These are phyloP conservation scores for Ceuthmochares aereus DNA, from an alignment of 2,113 vertebrate species.

Conservation along the genomic window DNA sequence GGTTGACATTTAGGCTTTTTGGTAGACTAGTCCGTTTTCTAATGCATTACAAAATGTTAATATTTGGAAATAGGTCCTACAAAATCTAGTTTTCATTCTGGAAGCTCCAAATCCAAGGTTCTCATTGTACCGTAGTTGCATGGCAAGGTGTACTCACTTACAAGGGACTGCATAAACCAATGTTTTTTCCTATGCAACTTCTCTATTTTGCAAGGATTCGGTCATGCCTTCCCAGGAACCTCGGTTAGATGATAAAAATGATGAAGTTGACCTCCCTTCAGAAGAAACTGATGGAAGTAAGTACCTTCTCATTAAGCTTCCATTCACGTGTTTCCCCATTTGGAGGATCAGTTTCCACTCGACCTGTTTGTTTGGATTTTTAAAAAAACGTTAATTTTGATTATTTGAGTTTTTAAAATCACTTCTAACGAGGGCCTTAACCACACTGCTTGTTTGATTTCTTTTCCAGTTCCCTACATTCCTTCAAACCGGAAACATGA, in stretches of 20 bases:
- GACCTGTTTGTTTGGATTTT: background rate
- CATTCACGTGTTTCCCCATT: background rate
- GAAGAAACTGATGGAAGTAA: slow-evolving; percentile 90
- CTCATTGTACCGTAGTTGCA: rapidly evolving
- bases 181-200: background rate
- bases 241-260: slow-evolving; percentile 85
- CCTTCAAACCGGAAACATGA: slow-evolving; percentile 88
- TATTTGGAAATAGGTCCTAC: background rate
- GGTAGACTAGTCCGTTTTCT: background rate
- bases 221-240: slow-evolving; percentile 98
- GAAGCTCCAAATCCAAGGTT: background rate
- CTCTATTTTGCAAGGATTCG: slow-evolving; percentile 85
- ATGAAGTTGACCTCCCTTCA: slow-evolving; percentile 85
- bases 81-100: background rate
- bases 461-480: slow-evolving; percentile 84
- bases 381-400: background rate
- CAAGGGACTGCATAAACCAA: background rate
- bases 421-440: background rate
- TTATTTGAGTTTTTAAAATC: background rate
- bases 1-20: background rate
- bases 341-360: background rate
- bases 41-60: background rate
- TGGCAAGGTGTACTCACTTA: background rate
- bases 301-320: background rate
- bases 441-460: background rate